Conservation (phyloP, 1,140 invertebrate genomes). For the Coelopa frigida region DNA sequence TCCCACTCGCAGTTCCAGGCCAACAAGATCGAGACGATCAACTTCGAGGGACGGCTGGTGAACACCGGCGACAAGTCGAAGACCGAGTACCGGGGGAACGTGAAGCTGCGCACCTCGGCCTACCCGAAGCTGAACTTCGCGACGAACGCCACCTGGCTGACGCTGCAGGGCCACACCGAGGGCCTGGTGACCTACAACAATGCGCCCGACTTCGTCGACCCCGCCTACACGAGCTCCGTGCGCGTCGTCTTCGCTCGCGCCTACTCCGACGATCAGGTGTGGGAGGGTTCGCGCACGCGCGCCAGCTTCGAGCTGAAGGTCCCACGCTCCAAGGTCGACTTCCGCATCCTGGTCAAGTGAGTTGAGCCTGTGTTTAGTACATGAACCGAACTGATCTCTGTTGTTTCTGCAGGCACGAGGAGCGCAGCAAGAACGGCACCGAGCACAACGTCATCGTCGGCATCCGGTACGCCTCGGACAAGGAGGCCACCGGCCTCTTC, state of each 20-base stretch:
- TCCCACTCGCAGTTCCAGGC: slow-evolving; percentile 60
- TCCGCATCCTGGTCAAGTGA: slow-evolving; percentile 43
- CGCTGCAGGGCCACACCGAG: slow-evolving; percentile 37
- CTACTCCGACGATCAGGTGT: slow-evolving; percentile 34
- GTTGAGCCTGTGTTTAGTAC: background rate
- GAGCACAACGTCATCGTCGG: slow-evolving; percentile 42
- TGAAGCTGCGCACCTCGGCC: slow-evolving; percentile 61
- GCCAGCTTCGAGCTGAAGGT: slow-evolving; percentile 39
- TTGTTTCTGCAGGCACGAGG: slow-evolving; percentile 27
- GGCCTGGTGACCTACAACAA: slow-evolving; percentile 36
- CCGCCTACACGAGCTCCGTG: slow-evolving; percentile 50
- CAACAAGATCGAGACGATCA: slow-evolving; percentile 58
- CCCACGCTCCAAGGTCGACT: slow-evolving; percentile 44
- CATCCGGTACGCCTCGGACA: slow-evolving; percentile 46
- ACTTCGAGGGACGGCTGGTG: slow-evolving; percentile 56
- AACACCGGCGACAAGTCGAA: slow-evolving; percentile 54
- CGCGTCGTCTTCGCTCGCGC: slow-evolving; percentile 51
- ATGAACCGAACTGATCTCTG: background rate
- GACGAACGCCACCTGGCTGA: slow-evolving; percentile 48
- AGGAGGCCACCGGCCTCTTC: slow-evolving; percentile 52
- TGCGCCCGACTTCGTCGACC: slow-evolving; percentile 40
- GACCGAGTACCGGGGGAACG: slow-evolving; percentile 54
- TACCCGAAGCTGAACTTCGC: slow-evolving; percentile 70
- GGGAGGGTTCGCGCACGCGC: slow-evolving; percentile 39
- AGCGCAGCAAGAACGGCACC: slow-evolving; percentile 40